These are phyloP conservation scores for Mellivora capensis DNA, from an alignment of 2,113 vertebrate species.

Conservation along the genomic window DNA sequence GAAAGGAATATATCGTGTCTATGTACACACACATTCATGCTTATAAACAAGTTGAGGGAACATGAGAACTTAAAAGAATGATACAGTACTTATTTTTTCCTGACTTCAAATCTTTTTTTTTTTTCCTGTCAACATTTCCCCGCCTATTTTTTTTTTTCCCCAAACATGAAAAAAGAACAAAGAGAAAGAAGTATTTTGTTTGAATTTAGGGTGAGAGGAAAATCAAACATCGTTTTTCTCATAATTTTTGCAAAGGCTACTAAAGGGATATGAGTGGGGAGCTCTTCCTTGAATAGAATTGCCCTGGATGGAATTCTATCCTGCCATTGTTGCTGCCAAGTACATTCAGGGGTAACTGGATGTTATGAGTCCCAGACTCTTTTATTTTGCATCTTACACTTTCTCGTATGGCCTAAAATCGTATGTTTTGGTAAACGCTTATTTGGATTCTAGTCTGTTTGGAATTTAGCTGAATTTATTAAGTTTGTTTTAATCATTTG, in stretches of 20 bases:
- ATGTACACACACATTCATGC: not conserved
- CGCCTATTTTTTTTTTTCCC: not conserved
- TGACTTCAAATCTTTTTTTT: not conserved
- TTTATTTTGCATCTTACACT: slow-evolving; percentile 30
- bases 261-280: not conserved
- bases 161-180: slow-evolving; percentile 33
- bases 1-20: not conserved
- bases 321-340: not conserved
- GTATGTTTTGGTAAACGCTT: not conserved
- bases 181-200: slow-evolving; percentile 24
- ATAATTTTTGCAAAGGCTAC: slow-evolving; percentile 6
- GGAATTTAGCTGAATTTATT: slow-evolving; percentile 3
- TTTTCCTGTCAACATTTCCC: not conserved
- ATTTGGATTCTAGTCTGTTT: not conserved
- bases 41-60: not conserved
- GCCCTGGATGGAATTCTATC: not conserved
- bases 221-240: not conserved
- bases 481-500: not conserved
- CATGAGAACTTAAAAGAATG: not conserved
- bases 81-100: not conserved
- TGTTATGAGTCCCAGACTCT: not conserved
- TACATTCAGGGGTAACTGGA: not conserved
- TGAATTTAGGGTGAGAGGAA: slow-evolving; percentile 48
- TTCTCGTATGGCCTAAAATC: not conserved
- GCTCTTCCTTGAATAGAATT: slow-evolving; percentile 44